Base-by-base conservation (phyloP, 2,888 invertebrate species). In the Zootermopsis nevadensis region DNA sequence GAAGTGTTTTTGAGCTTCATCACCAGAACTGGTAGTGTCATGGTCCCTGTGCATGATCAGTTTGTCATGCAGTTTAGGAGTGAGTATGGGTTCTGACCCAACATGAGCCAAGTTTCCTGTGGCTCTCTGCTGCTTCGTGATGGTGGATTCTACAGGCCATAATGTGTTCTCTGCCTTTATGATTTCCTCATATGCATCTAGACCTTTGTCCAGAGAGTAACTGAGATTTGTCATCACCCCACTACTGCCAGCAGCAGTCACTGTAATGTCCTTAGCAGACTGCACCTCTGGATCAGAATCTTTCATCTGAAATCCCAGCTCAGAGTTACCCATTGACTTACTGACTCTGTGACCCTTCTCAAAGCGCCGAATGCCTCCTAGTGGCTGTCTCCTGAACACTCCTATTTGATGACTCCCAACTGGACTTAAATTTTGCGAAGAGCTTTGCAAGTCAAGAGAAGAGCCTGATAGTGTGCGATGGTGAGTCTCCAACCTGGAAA, bases 181-280 rank as follows among this genome's bases (percentile, higher is more conserved):
- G 38, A 85, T 81, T n/a, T 84, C 85, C 53, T 86, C 85, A 77
- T 84, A 86, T 74, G 85, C 84, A 82, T 86, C 85, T 8, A 86
- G 79, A 2, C 86, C 86, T 72, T 86, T 85, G 80, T 86, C 86
- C 38, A 86, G 77, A 2, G 86, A 86, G 77, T 84, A 85, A 67
- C 84, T 84, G 24, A 85, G 69, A 66, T 53, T 84, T 35, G 76
- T 82, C 10, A 80, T 22, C n/a, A 67, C 27, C 27, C 27, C 82
- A 33, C 22, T 72, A 55, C 72, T 69, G n/a, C 12, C 19, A 48
- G 7, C 19, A 19, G 27, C 33, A 74, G 55, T 30, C 24, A 72
- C 48, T 6, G 80, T 38, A n/a, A 84, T 66, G 24, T 79, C 80
- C 31, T 83, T 69, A 6, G 80, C 72, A 22, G 84, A 82, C 7